These are phyloP conservation scores for Mus spicilegus DNA, from an alignment of 2,113 vertebrate species.

Conservation along the genomic window DNA sequence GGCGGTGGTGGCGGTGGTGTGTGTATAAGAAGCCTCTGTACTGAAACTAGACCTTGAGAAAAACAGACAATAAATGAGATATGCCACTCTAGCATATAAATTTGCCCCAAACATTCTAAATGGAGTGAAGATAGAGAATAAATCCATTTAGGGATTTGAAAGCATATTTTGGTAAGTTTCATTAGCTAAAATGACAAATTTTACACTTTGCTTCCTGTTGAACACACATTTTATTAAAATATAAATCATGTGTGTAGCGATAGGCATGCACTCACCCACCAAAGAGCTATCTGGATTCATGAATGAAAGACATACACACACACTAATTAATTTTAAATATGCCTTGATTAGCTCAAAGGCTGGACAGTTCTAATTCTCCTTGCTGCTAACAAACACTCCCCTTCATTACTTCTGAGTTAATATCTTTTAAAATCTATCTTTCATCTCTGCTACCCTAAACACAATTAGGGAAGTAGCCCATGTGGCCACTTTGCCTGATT, in stretches of 20 bases:
- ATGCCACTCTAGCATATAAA: background rate
- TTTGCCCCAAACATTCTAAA: background rate
- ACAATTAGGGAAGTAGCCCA: no score
- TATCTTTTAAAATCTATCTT: no score
- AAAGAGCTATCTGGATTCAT: no score
- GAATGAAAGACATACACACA: no score
- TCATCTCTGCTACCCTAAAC: no score
- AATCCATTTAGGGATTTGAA: conserved; percentile 27
- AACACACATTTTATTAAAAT: conserved; percentile 15
- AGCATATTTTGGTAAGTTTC: background rate
- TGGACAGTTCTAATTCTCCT: no score
- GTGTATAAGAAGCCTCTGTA: background rate
- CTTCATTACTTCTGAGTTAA: no score
- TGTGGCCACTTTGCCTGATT: no score
- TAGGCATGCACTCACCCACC: no score
- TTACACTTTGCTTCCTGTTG: background rate
- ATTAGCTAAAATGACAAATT: conserved; percentile 9
- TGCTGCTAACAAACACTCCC: no score
- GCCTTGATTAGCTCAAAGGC: no score
- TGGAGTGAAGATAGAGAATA: conserved; percentile 17
- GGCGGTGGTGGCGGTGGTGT: background rate
- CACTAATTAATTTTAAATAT: no score
- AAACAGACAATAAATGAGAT: conserved; percentile 11
- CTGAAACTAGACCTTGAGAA: background rate
- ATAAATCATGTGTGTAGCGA: background rate